Evolutionary conservation across 2,888 invertebrate genomes (phyloP).

Genomic region (Podabrus alpinus): DNA sequence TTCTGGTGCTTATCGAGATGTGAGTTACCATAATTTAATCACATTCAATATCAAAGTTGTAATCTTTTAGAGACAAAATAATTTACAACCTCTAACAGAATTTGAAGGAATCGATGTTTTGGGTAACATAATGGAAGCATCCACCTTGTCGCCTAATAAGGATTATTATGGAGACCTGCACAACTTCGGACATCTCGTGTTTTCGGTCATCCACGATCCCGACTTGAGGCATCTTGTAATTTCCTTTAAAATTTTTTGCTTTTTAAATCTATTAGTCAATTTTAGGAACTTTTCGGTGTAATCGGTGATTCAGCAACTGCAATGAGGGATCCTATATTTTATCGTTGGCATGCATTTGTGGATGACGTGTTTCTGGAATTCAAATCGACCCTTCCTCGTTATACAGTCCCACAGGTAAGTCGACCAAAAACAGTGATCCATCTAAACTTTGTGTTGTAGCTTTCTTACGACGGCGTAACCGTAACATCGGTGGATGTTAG

Average conservation of each 20-base stretch:
- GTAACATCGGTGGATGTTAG: slow-evolving; percentile 62
- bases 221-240: slow-evolving; percentile 65
- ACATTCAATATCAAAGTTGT: neutral
- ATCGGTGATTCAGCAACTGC: slow-evolving; percentile 83
- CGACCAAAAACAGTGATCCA: neutral
- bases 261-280: neutral
- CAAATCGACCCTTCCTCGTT: slow-evolving; percentile 70
- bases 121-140: slow-evolving; percentile 77
- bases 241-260: neutral
- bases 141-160: slow-evolving; percentile 67
- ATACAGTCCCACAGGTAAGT: slow-evolving; percentile 62
- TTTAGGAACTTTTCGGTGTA: slow-evolving; percentile 69
- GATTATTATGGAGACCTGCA: slow-evolving; percentile 76
- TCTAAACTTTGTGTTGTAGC: slow-evolving; percentile 48
- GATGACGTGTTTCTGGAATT: slow-evolving; percentile 76
- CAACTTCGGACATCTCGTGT: slow-evolving; percentile 77
- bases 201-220: slow-evolving; percentile 77
- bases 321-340: slow-evolving; percentile 84
- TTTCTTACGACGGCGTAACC: slow-evolving; percentile 64
- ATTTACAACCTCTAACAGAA: slow-evolving; percentile 63
- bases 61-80: slow-evolving; percentile 59
- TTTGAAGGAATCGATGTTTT: slow-evolving; percentile 72
- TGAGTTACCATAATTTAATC: slow-evolving; percentile 47
- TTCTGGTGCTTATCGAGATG: slow-evolving; percentile 62
- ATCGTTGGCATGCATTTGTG: slow-evolving; percentile 78